Evolutionary conservation across 2,888 invertebrate genomes (phyloP).

Genomic region (Hirtodrosophila trivittata): DNA sequence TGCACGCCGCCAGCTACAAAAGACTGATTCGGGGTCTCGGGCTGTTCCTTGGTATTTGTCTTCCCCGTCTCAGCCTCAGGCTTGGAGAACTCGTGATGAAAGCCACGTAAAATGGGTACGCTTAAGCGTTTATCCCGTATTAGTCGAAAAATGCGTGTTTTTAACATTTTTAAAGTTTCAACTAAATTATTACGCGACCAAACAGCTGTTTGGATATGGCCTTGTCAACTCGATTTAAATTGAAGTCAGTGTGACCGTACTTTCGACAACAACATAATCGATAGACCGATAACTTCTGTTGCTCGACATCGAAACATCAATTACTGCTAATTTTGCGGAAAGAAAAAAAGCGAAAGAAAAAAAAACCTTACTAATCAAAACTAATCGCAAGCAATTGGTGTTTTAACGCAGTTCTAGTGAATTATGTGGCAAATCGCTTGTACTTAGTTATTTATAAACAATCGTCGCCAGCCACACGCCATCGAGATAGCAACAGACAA

Average conservation of each 20-base stretch:
- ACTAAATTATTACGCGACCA: constrained; percentile 45
- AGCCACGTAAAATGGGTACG: constrained; percentile 70
- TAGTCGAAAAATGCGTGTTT: constrained; percentile 66
- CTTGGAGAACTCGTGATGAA: constrained; percentile 80
- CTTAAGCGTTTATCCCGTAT: constrained; percentile 66
- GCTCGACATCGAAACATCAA: constrained; percentile 49
- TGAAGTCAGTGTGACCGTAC: constrained; percentile 25
- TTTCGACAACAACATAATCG: constrained; percentile 1
- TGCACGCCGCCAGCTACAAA: constrained; percentile 84
- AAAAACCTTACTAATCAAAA: constrained; percentile 53
- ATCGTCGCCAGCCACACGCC: constrained; percentile 27
- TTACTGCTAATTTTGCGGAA: constrained; percentile 59
- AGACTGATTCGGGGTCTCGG: constrained; percentile 3
- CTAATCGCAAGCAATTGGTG: constrained; percentile 36
- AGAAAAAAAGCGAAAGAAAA: constrained; percentile 38
- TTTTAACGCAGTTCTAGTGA: constrained; percentile 32
- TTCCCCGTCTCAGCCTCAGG: constrained; percentile 44
- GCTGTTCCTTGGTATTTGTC: constrained; percentile 1
- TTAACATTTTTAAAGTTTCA: constrained; percentile 62
- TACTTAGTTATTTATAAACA: constrained; percentile 42
- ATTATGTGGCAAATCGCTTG: constrained; percentile 48
- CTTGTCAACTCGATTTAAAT: constrained; percentile 10
- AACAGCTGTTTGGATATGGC: constrained; percentile 33
- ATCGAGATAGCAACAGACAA: constrained; percentile 40
- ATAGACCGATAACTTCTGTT: constrained; percentile 29